Conservation (phyloP, 2,113 vertebrate species). For the Nymphicus hollandicus region DNA sequence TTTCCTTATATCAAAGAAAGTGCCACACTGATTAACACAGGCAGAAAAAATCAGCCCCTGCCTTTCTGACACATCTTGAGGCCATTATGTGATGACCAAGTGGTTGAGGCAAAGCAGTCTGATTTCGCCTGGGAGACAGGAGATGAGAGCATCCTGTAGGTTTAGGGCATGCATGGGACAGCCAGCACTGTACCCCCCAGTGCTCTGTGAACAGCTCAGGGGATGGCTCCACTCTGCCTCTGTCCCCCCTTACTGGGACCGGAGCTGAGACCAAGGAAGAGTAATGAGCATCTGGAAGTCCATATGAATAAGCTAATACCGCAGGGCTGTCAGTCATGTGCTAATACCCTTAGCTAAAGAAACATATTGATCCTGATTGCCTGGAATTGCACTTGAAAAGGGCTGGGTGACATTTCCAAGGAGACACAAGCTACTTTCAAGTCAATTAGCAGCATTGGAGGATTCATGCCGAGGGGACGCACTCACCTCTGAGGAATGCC, state of each 20-base stretch:
- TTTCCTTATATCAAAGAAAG: neutral
- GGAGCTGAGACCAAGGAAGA: neutral
- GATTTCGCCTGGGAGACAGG: neutral
- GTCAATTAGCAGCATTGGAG: slow-evolving; percentile 64
- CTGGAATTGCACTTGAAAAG: slow-evolving; percentile 73
- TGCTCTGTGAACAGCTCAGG: neutral
- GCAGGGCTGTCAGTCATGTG: slow-evolving; percentile 57
- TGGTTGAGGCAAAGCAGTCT: neutral
- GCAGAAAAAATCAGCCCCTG: neutral
- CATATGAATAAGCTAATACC: slow-evolving; percentile 17
- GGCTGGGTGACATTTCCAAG: slow-evolving; percentile 72
- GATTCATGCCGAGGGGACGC: slow-evolving; percentile 40
- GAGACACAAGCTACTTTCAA: slow-evolving; percentile 66
- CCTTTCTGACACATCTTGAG: neutral
- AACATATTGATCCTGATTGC: slow-evolving; percentile 68
- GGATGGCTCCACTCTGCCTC: neutral
- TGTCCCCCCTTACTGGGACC: neutral
- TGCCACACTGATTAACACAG: accelerated
- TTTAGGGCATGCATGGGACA: neutral
- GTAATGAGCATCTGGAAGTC: slow-evolving; percentile 53
- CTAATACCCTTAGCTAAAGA: slow-evolving; percentile 66
- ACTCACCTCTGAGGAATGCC: slow-evolving; percentile 55
- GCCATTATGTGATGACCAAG: neutral
- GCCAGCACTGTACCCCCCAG: neutral
- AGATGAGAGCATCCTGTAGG: neutral